Conservation (phyloP, 2,888 invertebrate species). For the Drosophila parthenogenetica region DNA sequence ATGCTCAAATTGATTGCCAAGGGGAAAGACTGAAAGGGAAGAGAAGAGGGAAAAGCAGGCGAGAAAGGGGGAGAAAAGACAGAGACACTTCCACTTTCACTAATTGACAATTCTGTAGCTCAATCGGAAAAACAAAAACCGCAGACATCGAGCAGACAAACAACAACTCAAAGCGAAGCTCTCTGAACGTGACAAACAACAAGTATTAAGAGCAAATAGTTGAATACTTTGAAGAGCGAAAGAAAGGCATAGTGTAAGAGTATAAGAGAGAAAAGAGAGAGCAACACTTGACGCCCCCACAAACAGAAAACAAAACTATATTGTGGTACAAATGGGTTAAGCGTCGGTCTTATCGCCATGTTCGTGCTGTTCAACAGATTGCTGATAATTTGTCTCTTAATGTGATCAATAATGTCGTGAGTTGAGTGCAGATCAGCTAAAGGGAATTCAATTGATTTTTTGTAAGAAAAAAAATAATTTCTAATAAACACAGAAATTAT, state of each 20-base stretch:
- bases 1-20: constrained; percentile 23
- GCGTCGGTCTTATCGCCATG: constrained; percentile 45
- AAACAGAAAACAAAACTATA: background rate
- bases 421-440: background rate
- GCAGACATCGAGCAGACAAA: constrained; percentile 59
- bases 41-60: background rate
- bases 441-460: background rate
- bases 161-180: constrained; percentile 28
- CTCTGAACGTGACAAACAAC: constrained; percentile 43
- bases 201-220: constrained; percentile 35
- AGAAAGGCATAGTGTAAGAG: background rate
- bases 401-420: constrained; percentile 15
- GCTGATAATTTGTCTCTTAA: constrained; percentile 16
- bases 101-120: constrained; percentile 79
- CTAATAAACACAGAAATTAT: no score
- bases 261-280: constrained; percentile 4
- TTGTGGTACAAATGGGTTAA: constrained; percentile 50
- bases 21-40: background rate
- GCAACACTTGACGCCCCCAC: constrained; percentile 65
- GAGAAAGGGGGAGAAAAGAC: constrained; percentile 16
- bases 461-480: no score
- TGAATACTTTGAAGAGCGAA: constrained; percentile 11
- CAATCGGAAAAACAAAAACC: constrained; percentile 65
- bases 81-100: constrained; percentile 76
- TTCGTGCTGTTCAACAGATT: constrained; percentile 33